A percentile compares a stretch with the other conserved stretches of the same genome.
Conservation (phyloP, 1,140 invertebrate genomes). For the Eumeta japonica region DNA sequence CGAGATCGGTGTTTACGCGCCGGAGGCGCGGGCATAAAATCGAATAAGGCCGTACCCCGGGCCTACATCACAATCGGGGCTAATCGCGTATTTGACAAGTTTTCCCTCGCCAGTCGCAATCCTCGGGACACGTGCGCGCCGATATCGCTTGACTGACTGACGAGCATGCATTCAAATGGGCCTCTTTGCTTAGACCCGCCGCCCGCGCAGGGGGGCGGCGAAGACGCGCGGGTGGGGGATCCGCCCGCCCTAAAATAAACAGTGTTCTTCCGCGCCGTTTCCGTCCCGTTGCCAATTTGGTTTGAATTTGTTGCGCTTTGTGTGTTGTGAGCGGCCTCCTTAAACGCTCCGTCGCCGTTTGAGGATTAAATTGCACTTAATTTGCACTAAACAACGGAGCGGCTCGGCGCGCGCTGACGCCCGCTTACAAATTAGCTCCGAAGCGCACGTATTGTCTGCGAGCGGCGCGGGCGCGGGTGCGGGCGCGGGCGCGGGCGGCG, state of each 20-base stretch:
- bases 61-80: constrained; percentile 55
- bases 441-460: too few species aligned
- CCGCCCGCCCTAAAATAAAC: constrained; percentile 36
- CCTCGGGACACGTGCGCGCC: constrained; percentile 20
- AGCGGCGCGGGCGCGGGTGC: too few species aligned
- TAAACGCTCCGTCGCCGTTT: constrained; percentile 43
- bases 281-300: constrained; percentile 44
- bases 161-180: constrained; percentile 69
- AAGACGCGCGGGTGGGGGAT: background rate
- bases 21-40: too few species aligned
- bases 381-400: constrained; percentile 44
- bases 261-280: constrained; percentile 22
- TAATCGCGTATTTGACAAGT: constrained; percentile 55
- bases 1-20: too few species aligned
- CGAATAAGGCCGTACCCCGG: constrained; percentile 55
- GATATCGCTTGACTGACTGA: constrained; percentile 67
- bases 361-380: constrained; percentile 50
- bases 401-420: background rate
- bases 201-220: too few species aligned
- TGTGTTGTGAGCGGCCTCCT: background rate
- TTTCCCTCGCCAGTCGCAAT: constrained; percentile 8
- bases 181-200: constrained; percentile 60
- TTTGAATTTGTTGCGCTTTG: constrained; percentile 46
- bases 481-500: too few species aligned
- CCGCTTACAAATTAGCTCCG: too few species aligned